Percentiles rank a stretch among this genome's conserved stretches.
Evolutionary conservation across 2,888 invertebrate genomes (phyloP).

Genomic region (Horisme vitalbata): DNA sequence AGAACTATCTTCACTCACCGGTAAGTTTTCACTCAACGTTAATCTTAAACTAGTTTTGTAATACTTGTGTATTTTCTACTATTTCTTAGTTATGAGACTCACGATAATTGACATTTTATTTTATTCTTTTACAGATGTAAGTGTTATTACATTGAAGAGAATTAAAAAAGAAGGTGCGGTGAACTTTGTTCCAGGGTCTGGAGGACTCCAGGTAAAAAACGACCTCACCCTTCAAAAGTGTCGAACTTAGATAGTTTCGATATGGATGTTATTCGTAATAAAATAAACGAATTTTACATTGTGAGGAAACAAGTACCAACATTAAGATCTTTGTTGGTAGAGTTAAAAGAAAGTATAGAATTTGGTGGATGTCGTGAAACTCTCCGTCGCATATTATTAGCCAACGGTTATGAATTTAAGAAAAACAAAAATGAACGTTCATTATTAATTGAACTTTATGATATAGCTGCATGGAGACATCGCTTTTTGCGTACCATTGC

Average conservation of each 20-base stretch:
- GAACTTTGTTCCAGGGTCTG: constrained; percentile 16
- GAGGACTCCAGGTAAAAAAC: constrained; percentile 20
- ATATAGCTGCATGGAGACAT: too few relatives aligned
- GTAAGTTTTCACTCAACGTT: constrained; percentile 5
- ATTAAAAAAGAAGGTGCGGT: constrained; percentile 21
- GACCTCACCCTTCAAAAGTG: constrained; percentile 17
- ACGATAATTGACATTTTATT: constrained; percentile 13
- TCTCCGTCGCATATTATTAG: constrained; percentile 21
- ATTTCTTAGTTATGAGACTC: constrained; percentile 15
- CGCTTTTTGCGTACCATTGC: too few relatives aligned
- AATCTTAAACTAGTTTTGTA: constrained; percentile 12
- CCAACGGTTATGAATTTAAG: constrained; percentile 26
- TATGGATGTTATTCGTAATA: constrained; percentile 14
- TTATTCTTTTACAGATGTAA: constrained; percentile 18
- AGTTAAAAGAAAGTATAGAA: constrained; percentile 21
- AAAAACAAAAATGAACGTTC: constrained; percentile 35
- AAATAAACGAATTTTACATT: constrained; percentile 16
- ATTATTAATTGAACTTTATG: constrained; percentile 33
- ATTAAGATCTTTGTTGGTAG: constrained; percentile 22
- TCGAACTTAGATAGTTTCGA: constrained; percentile 19
- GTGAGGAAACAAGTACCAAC: constrained; percentile 9
- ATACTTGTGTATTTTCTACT: constrained; percentile 13
- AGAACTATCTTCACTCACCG: constrained; percentile 22
- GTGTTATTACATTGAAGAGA: constrained; percentile 19
- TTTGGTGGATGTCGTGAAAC: constrained; percentile 22